Conservation (phyloP, 2,888 invertebrate genomes). For the Punctoribates punctum region DNA sequence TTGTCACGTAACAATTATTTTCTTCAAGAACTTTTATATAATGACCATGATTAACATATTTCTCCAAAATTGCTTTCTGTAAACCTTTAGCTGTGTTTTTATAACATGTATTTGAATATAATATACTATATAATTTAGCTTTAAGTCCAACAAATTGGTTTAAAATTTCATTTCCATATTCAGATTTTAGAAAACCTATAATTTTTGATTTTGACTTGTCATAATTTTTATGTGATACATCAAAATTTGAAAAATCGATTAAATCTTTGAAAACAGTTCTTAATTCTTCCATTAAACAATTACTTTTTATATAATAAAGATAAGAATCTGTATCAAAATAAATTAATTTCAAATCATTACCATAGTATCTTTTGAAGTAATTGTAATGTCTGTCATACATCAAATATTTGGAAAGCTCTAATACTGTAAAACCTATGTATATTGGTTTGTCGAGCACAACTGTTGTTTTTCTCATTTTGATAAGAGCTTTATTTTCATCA, state of each 20-base stretch:
- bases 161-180: conserved; percentile 49
- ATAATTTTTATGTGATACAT: conserved; percentile 48
- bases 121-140: conserved; percentile 42
- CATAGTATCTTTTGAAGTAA: conserved; percentile 48
- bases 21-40: conserved; percentile 36
- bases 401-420: conserved; percentile 50
- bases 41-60: conserved; percentile 31
- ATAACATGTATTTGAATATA: neutral
- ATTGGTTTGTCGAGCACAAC: conserved; percentile 48
- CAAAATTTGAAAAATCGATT: conserved; percentile 50
- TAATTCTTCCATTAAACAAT: conserved; percentile 50
- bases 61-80: conserved; percentile 8
- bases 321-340: conserved; percentile 52
- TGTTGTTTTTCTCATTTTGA: conserved; percentile 35
- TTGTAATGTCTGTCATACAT: conserved; percentile 50
- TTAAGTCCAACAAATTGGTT: conserved; percentile 50
- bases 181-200: conserved; percentile 51
- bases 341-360: conserved; percentile 45
- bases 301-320: conserved; percentile 49
- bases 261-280: neutral
- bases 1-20: neutral
- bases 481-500: neutral
- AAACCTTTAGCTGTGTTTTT: conserved; percentile 42
- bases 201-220: conserved; percentile 50
- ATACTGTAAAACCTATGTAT: conserved; percentile 48